Base-by-base conservation (phyloP, 1,140 invertebrate species). In the Halictus rubicundus region DNA sequence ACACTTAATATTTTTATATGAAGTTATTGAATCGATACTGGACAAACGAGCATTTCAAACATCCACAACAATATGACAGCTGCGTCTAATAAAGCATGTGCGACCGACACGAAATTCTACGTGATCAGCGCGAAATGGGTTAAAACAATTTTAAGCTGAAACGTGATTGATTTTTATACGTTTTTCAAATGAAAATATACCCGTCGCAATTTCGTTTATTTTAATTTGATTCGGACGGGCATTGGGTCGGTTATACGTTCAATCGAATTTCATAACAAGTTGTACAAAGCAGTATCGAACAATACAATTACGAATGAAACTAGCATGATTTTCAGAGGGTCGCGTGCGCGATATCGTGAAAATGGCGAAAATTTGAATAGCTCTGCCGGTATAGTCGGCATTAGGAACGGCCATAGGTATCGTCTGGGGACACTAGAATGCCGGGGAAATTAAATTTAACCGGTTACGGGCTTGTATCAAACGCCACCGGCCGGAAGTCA, bases 381-480 rank as follows among this genome's bases (percentile, higher is more conserved):
- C 27, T 14, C 9, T 14, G 9, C 3, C 23, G 10, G 37, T n/a
- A 37, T 14, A 52, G 25, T 25, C 39, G 57, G 37, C 61, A 72
- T 84, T 85, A 61, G 72, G 27, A 77, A 65, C 52, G 84, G 59
- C n/a, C 77, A 80, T 76, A 46, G 68, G 70, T 54, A 80, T 74
- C 60, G 42, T 79, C 39, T 59, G 57, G 37, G 70, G 46, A 79
- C 42, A 52, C 65, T 61, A 70, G 60, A 61, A 71, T 81, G 61
- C 59, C 23, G 46, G 63, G 73, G 63, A 80, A 72, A 82, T 86
- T 80, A 86, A 87, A 87, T 87, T 88, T 87, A 83, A 88, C 72
- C 61, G 68, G 68, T 81, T 70, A 71, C 84, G 60, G 65, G 82
- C 78, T 69, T 60, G 68, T 80, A 82, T 85, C 75, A 76, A 81